These are phyloP conservation scores for Cercopithecus neglectus DNA, from an alignment of 2,797 vertebrate genomes.

Conservation along the genomic window DNA sequence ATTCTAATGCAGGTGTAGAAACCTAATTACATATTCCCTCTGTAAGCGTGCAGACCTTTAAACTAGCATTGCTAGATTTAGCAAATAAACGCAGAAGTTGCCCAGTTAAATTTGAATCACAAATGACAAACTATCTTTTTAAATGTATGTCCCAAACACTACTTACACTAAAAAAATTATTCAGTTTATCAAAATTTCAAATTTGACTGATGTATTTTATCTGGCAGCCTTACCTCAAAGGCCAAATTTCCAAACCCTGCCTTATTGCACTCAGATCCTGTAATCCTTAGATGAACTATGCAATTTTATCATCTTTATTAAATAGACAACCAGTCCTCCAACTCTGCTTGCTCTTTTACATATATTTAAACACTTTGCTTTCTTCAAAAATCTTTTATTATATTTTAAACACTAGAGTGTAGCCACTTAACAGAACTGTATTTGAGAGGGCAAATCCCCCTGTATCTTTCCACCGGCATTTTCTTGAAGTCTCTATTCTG, in stretches of 20 bases:
- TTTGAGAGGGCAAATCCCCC: constrained; percentile 16
- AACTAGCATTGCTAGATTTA: neutral
- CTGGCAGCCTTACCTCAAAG: neutral
- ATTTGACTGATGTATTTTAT: neutral
- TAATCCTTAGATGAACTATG: neutral
- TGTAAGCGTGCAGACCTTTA: neutral
- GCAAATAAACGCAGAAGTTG: neutral
- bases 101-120: neutral
- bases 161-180: neutral
- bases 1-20: neutral
- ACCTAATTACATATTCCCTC: neutral
- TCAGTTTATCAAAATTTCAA: neutral
- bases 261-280: neutral
- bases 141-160: neutral
- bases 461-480: constrained; percentile 9
- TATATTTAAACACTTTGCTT: neutral
- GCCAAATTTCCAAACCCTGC: neutral
- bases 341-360: neutral
- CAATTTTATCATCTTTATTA: constrained; percentile 8
- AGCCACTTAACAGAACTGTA: constrained; percentile 40
- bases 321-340: neutral
- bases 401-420: constrained; percentile 19
- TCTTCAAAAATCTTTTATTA: neutral
- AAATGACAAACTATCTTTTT: neutral
- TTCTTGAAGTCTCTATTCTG: neutral